A percentile compares a stretch with the other conserved stretches of the same genome.
These are phyloP conservation scores for Caenorhabditis briggsae DNA, from an alignment of 1,140 invertebrate species.

Conservation along the genomic window DNA sequence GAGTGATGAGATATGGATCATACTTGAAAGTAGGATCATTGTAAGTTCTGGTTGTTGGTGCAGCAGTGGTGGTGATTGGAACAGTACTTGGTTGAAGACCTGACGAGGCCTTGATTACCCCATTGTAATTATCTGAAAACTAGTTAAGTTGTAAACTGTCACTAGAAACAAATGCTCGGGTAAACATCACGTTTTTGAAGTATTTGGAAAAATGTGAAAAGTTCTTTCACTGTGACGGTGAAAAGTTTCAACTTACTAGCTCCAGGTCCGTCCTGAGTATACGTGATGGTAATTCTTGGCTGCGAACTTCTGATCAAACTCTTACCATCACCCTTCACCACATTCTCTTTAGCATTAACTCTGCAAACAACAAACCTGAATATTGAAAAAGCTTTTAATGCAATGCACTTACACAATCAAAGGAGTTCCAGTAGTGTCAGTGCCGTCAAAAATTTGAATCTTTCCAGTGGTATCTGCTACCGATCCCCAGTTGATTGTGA, in stretches of 20 bases:
- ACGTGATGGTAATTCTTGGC: neutral
- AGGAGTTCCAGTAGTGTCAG: neutral
- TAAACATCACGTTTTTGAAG: no score
- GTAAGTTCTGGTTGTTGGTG: neutral
- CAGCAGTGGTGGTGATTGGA: neutral
- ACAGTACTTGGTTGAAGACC: neutral
- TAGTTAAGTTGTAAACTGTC: no score
- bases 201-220: no score
- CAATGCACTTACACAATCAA: neutral
- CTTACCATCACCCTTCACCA: neutral
- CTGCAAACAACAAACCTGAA: neutral
- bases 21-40: neutral
- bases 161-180: no score
- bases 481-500: neutral
- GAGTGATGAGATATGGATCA: neutral
- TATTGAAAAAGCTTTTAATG: neutral
- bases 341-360: neutral
- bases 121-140: constrained; percentile 1
- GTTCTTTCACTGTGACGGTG: no score
- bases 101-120: neutral
- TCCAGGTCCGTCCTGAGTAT: neutral
- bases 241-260: neutral
- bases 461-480: neutral
- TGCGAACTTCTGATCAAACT: neutral
- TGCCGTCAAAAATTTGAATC: neutral